Conservation (phyloP, 1,140 invertebrate species). For the Aphelenchoides fujianensis region DNA sequence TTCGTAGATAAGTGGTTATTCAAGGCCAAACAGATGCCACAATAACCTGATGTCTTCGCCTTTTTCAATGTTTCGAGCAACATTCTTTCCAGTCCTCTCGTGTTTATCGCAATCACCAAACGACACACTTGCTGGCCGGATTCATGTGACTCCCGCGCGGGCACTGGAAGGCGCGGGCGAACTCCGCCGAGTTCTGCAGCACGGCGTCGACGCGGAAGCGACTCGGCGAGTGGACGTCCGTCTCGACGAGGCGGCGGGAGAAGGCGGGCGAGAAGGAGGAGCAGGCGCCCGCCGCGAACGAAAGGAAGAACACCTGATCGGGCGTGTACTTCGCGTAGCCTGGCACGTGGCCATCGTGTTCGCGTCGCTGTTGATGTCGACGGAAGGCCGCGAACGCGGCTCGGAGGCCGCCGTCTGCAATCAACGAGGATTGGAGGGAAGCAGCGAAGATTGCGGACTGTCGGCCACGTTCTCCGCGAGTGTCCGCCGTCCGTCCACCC, state of each 20-base stretch:
- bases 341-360: slow-evolving; percentile 41
- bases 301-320: slow-evolving; percentile 56
- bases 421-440: too few species aligned
- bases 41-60: too few species aligned
- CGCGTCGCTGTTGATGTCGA: slow-evolving; percentile 55
- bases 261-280: too few species aligned
- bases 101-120: too few species aligned
- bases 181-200: neutral
- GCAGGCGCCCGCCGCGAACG: neutral
- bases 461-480: neutral
- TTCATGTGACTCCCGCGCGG: neutral
- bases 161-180: neutral
- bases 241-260: too few species aligned
- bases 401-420: slow-evolving; percentile 65
- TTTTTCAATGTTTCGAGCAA: too few species aligned
- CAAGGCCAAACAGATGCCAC: too few species aligned
- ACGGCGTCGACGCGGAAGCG: neutral
- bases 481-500: slow-evolving; percentile 58
- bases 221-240: neutral
- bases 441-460: too few species aligned
- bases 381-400: slow-evolving; percentile 63
- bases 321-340: slow-evolving; percentile 43
- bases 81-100: too few species aligned
- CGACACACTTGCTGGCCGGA: neutral
- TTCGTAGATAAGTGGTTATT: too few species aligned